Evolutionary conservation across 2,113 vertebrate genomes (phyloP).

Genomic region (Anguilla japonica): DNA sequence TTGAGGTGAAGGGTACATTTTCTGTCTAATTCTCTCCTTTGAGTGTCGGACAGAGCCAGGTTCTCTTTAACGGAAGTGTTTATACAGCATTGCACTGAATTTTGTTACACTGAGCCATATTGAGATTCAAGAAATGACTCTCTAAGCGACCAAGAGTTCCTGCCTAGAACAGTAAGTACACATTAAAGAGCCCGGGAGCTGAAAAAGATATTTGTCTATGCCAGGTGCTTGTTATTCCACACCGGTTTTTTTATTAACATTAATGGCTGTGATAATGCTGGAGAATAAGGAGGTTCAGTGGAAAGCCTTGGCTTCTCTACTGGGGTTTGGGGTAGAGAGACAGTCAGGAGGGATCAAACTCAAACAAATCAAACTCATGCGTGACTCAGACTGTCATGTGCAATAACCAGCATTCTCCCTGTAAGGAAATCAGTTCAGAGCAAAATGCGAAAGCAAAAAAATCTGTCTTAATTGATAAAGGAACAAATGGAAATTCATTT

Average conservation of each 20-base stretch:
- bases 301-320: not conserved
- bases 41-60: not conserved
- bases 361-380: not conserved
- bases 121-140: not conserved
- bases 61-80: not conserved
- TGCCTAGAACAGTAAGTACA: not conserved
- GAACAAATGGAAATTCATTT: not conserved
- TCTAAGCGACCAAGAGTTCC: not conserved
- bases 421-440: not conserved
- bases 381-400: not conserved
- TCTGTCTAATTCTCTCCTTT: not conserved
- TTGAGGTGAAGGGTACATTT: slow-evolving; percentile 1
- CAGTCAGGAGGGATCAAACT: not conserved
- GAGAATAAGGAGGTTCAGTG: not conserved
- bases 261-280: not conserved
- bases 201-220: slow-evolving; percentile 1
- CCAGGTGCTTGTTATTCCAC: not conserved
- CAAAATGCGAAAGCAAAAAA: not conserved
- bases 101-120: slow-evolving; percentile 1
- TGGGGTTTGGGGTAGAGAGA: not conserved
- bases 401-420: too few relatives aligned
- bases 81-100: not conserved
- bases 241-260: slow-evolving; percentile 1
- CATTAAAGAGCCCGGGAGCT: not conserved
- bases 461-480: not conserved